phyloP scores from a whole-genome alignment of 2,888 invertebrate species.

The Eumacrocentrus americanus region DNA sequence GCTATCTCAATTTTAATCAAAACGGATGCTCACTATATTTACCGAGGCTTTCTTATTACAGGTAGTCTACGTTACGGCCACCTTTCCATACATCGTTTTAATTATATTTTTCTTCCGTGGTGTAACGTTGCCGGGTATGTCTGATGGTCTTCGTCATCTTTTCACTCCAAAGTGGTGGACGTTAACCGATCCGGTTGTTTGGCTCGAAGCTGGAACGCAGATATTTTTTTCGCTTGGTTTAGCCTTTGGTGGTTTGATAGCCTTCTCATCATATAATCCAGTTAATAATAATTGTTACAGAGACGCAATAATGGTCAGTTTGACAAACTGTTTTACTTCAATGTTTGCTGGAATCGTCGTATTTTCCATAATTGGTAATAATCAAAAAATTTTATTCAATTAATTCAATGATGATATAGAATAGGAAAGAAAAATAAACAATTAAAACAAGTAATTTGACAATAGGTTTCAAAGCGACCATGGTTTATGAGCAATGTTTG shows the following conservation, averaged over 20 bases:
- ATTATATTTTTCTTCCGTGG: constrained; percentile 96
- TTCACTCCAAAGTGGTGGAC: constrained; percentile 94
- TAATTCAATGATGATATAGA: no score
- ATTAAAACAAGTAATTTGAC: no score
- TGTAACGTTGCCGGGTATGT: constrained; percentile 85
- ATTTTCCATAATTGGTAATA: constrained; percentile 85
- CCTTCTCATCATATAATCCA: constrained; percentile 96
- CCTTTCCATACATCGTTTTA: constrained; percentile 94
- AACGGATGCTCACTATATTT: no score
- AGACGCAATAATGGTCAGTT: constrained; percentile 90
- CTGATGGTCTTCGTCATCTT: constrained; percentile 84
- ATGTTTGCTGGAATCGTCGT: constrained; percentile 97
- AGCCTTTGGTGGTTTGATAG: constrained; percentile 95
- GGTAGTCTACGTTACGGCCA: constrained; percentile 92
- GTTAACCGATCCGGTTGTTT: constrained; percentile 90
- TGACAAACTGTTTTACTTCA: constrained; percentile 93
- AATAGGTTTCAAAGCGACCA: constrained; percentile 85
- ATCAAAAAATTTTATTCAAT: neutral
- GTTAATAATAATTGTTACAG: constrained; percentile 95
- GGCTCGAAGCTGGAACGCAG: constrained; percentile 97
- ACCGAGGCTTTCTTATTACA: constrained; percentile 46
- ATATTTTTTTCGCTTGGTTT: constrained; percentile 96
- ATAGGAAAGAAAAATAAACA: no score
- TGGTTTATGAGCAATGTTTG: constrained; percentile 80
- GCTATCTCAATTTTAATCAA: no score